A percentile compares a stretch with the other conserved stretches of the same genome.
phyloP scores from a whole-genome alignment of 2,113 vertebrate genomes.

The Pterocles gutturalis region DNA sequence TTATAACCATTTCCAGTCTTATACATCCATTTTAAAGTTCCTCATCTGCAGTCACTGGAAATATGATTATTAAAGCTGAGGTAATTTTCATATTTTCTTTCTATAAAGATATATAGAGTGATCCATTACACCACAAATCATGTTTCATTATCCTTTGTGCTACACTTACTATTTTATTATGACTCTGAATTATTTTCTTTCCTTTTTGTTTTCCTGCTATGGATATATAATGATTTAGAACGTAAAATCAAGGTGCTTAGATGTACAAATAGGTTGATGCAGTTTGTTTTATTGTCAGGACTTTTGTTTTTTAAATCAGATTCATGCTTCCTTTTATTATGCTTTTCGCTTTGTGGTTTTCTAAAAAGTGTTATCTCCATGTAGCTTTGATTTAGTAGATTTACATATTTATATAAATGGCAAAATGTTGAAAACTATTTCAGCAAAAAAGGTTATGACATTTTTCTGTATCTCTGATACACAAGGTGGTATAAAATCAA shows the following conservation, averaged over 20 bases:
- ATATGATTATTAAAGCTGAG: constrained; percentile 6
- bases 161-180: background rate
- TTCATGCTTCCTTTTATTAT: background rate
- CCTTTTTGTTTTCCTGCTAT: background rate
- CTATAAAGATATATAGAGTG: background rate
- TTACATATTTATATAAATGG: background rate
- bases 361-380: background rate
- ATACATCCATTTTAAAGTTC: background rate
- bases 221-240: background rate
- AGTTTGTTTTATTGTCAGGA: background rate
- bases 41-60: background rate
- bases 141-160: constrained; percentile 16
- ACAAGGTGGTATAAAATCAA: background rate
- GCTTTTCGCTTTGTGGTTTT: background rate
- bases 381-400: background rate
- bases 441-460: background rate
- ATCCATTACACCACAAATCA: constrained; percentile 10
- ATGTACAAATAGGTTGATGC: background rate
- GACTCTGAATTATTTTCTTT: background rate
- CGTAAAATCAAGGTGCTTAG: background rate
- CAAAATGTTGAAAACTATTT: background rate
- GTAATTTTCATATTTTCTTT: constrained; percentile 29
- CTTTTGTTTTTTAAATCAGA: background rate
- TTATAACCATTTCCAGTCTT: constrained; percentile 47
- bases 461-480: background rate